phyloP scores from a whole-genome alignment of 2,888 invertebrate genomes.

The Conops quadrifasciatus region DNA sequence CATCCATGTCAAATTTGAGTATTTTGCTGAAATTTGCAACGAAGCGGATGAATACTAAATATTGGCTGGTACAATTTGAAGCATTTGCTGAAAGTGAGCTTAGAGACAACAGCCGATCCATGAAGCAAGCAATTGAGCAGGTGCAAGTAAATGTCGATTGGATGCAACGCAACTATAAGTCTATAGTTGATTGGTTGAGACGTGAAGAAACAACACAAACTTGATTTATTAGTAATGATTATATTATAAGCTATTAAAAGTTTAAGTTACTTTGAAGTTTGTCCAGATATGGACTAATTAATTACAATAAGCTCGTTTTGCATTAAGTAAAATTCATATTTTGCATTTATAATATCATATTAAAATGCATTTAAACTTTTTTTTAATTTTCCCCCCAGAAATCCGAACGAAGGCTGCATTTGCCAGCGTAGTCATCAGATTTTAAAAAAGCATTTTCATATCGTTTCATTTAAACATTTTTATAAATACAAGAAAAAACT shows the following conservation, averaged over 20 bases:
- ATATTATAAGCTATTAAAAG: too few species aligned
- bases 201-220: conserved; percentile 11
- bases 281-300: neutral
- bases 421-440: too few species aligned
- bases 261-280: too few species aligned
- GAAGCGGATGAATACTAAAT: conserved; percentile 76
- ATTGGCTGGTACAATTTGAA: conserved; percentile 79
- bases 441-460: neutral
- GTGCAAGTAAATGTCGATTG: conserved; percentile 84
- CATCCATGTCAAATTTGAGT: conserved; percentile 74
- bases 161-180: conserved; percentile 79
- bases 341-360: neutral
- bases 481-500: neutral
- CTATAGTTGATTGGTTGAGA: conserved; percentile 78
- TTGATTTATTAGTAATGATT: neutral
- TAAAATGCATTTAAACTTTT: neutral
- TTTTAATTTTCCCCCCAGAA: neutral
- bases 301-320: neutral
- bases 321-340: neutral
- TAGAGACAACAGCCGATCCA: conserved; percentile 76
- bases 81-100: conserved; percentile 73
- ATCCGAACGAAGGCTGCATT: too few species aligned
- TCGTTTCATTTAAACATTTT: neutral
- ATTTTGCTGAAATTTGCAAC: conserved; percentile 78
- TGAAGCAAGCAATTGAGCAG: conserved; percentile 82